A percentile compares a stretch with the other conserved stretches of the same genome.
phyloP scores from a whole-genome alignment of 1,140 invertebrate genomes.

The Papilio machaon region DNA sequence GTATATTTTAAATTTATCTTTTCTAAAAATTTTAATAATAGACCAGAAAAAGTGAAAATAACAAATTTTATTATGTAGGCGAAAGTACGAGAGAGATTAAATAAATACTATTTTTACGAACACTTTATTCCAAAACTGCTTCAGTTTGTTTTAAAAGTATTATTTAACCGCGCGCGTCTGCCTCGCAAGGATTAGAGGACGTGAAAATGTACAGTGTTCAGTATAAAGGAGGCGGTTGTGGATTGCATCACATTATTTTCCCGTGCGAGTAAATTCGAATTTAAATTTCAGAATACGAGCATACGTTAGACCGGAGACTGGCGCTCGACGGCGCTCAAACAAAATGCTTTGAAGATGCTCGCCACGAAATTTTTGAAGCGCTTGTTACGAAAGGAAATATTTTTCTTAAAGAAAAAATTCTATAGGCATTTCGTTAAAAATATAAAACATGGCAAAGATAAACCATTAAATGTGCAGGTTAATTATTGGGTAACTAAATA shows the following conservation, averaged over 20 bases:
- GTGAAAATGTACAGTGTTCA: conserved; percentile 21
- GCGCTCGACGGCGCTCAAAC: not conserved
- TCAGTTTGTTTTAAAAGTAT: conserved; percentile 18
- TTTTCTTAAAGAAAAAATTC: not conserved
- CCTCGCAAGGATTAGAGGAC: conserved; percentile 23
- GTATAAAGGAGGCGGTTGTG: conserved; percentile 19
- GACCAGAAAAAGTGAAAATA: not conserved
- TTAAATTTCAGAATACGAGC: conserved; percentile 30
- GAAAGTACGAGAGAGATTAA: not conserved
- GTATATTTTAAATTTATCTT: not conserved
- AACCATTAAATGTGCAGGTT: not conserved
- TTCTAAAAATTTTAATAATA: not conserved
- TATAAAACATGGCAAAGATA: not conserved
- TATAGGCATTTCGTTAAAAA: not conserved
- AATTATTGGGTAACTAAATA: too few relatives aligned
- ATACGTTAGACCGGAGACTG: not conserved
- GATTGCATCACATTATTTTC: conserved; percentile 34
- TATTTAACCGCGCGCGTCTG: not conserved
- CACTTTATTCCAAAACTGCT: not conserved
- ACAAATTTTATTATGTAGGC: not conserved
- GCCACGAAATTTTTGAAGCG: conserved; percentile 24
- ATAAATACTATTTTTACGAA: conserved; percentile 17
- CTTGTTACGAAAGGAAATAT: conserved; percentile 3
- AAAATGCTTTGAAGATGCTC: conserved; percentile 28
- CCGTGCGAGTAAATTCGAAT: conserved; percentile 34